Percentiles rank a stretch among this genome's conserved stretches.
These are phyloP conservation scores for Epizoanthus ramosus DNA, from an alignment of 92 coral and sea anemone genomes.

Conservation along the genomic window DNA sequence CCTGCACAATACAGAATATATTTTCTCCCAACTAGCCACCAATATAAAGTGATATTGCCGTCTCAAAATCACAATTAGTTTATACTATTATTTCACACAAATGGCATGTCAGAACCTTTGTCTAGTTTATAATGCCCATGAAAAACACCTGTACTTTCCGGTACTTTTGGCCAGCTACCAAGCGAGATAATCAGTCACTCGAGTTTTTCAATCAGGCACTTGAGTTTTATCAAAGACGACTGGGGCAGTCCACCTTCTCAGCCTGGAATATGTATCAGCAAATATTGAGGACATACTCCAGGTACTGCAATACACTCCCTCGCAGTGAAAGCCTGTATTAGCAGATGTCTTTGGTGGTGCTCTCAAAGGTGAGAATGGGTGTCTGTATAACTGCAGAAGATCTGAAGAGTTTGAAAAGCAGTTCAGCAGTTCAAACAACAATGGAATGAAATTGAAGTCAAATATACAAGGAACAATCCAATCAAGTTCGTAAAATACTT, in stretches of 20 bases:
- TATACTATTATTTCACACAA: too few relatives aligned
- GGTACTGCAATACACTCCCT: constrained; percentile 47
- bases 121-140: too few relatives aligned
- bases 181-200: constrained; percentile 43
- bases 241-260: constrained; percentile 46
- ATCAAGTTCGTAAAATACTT: constrained; percentile 56
- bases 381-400: constrained; percentile 42
- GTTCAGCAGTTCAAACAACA: constrained; percentile 37
- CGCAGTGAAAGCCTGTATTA: constrained; percentile 21
- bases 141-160: too few relatives aligned
- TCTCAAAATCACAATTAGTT: too few relatives aligned
- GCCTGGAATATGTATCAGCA: constrained; percentile 39
- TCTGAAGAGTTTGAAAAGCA: constrained; percentile 29
- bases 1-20: too few relatives aligned
- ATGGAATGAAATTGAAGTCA: constrained; percentile 45
- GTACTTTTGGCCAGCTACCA: constrained; percentile 60
- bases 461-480: constrained; percentile 42
- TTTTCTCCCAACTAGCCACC: too few relatives aligned
- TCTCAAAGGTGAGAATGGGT: constrained; percentile 23
- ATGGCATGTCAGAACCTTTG: too few relatives aligned
- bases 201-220: constrained; percentile 39
- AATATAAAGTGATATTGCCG: too few relatives aligned
- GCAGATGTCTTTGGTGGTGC: constrained; percentile 59
- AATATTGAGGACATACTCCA: constrained; percentile 50
- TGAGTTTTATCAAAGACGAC: constrained; percentile 34